Conservation (phyloP, 2,113 vertebrate genomes). For the Pelecanus crispus region DNA sequence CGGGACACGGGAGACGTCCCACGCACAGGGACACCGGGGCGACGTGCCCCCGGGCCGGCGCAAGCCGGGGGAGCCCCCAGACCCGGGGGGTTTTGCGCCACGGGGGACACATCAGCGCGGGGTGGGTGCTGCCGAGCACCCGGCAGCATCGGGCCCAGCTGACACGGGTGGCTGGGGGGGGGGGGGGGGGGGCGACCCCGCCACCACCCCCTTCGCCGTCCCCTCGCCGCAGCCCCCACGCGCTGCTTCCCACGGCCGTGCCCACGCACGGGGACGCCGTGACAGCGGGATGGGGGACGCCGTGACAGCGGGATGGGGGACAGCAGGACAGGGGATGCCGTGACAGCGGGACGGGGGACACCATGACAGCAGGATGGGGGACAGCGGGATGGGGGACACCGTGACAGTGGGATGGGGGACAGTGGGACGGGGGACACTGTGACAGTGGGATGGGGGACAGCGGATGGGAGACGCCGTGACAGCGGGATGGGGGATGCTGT, state of each 20-base stretch:
- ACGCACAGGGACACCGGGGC: rapidly evolving
- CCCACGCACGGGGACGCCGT: rapidly evolving
- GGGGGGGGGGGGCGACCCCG: neutral
- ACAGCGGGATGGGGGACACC: neutral
- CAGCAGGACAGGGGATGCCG: too few species aligned
- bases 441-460: too few species aligned
- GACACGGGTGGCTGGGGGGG: neutral
- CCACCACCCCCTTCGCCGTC: neutral
- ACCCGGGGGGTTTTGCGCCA: too few species aligned
- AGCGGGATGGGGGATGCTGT: too few species aligned
- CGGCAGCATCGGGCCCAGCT: neutral
- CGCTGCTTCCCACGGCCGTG: neutral
- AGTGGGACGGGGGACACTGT: neutral
- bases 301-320: neutral
- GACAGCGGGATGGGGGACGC: neutral
- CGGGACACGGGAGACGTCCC: neutral
- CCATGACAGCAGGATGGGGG: too few species aligned
- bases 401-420: too few species aligned
- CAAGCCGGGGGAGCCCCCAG: neutral
- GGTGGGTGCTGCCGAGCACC: neutral
- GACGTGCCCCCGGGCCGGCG: too few species aligned
- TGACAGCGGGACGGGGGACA: neutral
- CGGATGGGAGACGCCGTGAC: too few species aligned
- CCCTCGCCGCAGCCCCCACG: neutral
- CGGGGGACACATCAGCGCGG: neutral